phyloP scores from a whole-genome alignment of 37 sponge, comb jelly and placozoan species.

The Oopsacas minuta region DNA sequence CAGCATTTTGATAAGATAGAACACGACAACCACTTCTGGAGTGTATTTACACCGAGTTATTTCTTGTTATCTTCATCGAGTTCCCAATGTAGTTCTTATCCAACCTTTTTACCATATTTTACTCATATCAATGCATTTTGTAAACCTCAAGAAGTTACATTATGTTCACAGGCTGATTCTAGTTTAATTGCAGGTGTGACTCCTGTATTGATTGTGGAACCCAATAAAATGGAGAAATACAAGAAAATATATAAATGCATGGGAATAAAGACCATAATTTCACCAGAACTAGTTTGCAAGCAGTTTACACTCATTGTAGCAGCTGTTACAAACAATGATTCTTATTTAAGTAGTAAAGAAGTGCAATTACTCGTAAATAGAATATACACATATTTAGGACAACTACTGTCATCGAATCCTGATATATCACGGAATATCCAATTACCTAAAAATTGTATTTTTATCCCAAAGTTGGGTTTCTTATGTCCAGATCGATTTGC shows the following conservation, averaged over 20 bases:
- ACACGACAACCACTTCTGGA: background rate
- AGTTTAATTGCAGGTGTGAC: background rate
- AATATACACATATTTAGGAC: background rate
- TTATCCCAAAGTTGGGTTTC: background rate
- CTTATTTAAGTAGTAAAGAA: background rate
- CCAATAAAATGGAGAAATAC: background rate
- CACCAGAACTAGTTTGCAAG: background rate
- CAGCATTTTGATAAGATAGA: background rate
- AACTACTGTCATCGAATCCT: background rate
- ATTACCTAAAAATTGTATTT: background rate
- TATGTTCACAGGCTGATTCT: background rate
- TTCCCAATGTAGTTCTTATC: background rate
- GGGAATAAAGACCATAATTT: background rate
- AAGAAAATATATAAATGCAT: background rate
- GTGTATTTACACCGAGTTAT: background rate
- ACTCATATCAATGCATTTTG: background rate
- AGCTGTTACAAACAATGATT: background rate
- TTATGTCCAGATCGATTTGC: background rate
- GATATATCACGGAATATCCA: background rate
- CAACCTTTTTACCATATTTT: background rate
- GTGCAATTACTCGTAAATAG: background rate
- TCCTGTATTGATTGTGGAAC: background rate
- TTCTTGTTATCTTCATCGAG: background rate
- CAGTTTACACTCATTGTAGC: background rate
- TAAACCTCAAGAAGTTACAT: background rate